Base-by-base conservation (phyloP, 2,888 invertebrate species). In the Nemotelus nigrinus region DNA sequence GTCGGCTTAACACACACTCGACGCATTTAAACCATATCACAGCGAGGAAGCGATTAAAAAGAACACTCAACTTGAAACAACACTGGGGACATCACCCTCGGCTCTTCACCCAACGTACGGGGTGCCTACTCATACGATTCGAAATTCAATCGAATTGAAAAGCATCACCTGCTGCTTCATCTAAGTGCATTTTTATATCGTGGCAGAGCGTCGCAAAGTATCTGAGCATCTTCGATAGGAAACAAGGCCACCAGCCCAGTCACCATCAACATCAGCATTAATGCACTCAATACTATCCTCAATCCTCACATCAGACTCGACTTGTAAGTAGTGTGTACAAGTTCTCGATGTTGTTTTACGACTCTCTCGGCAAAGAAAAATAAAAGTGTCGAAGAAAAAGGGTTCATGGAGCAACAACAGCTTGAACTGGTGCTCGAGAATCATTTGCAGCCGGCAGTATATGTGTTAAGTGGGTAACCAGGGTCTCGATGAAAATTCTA, bases 161-260 rank as follows among this genome's bases (percentile, higher is more conserved):
- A 55, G 53, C 70, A 70, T 70, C 70, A 70, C 70, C 70, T 70
- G 70, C 70, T 70, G 70, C 70, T 70, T 43, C 43, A 6, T 53
- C 55, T 70, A 70, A 70, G 70, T 70, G 70, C 55, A 70, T 70
- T 70, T 70, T 70, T 41, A 70, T 70, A 70, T 55, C n/a, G 10
- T 43, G 50, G 48, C 50, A 39, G 2, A 5, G 53, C 39, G 2
- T 3, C 39, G 41, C 39, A 39, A 41, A 41, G 41, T 5, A n/a
- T 63, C 63, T 39, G 43, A 43, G 39, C 63, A 25, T 67, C 70
- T 70, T 70, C 55, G 70, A 70, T 70, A 53, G 55, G 43, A 53
- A 70, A 70, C 10, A 55, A 70, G 70, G 70, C 70, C 70, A 70
- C 70, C 53, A 70, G 25, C 25, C 25, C 25, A 25, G 25, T 25